Evolutionary conservation across 1,140 invertebrate genomes (phyloP), one percentile per base, ranked within the genome.

Genomic region (Carposina sasakii): DNA sequence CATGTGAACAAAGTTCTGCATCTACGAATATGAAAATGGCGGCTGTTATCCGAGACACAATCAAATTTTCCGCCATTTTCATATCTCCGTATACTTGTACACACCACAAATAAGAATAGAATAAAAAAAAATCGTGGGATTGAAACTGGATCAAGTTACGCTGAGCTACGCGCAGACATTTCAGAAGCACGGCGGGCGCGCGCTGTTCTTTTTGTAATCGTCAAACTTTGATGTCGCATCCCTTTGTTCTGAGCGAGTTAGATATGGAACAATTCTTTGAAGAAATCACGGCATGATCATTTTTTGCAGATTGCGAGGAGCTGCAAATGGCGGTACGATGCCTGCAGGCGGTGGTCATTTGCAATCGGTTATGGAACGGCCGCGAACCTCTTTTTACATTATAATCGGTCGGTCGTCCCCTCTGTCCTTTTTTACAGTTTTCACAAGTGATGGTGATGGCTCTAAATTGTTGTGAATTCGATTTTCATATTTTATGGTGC

Each of bases 351-450:
- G 66, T 69, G 70, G 73, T 73, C 76, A 79, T 83, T 83, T 83
- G 74, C 77, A 76, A 83, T 76, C 77, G 67, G 68, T 79, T 81
- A 81, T 81, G 76, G 76, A 76, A 75, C 77, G 76, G 67, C 64
- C 65, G 66, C 74, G 61, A 63, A 76, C 63, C 74, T 76, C 70
- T 83, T 83, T 83, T 81, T 81, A 75, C 63, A 79, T 77, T 81
- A 81, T 81, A 79, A 79, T 79, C 76, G 70, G 71, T 74, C 68
- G 69, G 67, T 67, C 57, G 61, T 63, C 60, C 62, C 71, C 53
- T 64, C 61, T 72, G 8, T 62, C 54, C 64, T 71, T 77, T 78
- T 78, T 73, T 70, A 37, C 48, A 6, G 33, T 60, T 31, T 60
- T 52, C 62, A 65, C 66, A 75, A 73, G 55, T 67, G 62, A 67